phyloP scores from a whole-genome alignment of 1,140 invertebrate genomes.

The Tetraneura akinire region DNA sequence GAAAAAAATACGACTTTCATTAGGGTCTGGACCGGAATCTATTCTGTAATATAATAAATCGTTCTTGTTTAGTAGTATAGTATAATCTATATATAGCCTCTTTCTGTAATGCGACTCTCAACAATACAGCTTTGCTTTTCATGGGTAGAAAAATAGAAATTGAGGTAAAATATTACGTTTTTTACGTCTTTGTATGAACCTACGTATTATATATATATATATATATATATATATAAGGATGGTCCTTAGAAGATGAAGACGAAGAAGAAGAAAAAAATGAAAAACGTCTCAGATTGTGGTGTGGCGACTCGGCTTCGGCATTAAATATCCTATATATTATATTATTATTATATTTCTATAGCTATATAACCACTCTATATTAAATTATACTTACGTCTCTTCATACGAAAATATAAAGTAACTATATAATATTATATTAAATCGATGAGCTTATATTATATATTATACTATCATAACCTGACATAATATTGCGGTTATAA shows the following conservation, averaged over 20 bases:
- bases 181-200: not conserved
- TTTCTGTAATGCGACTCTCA: constrained; percentile 30
- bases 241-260: not conserved
- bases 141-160: constrained; percentile 19
- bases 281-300: not conserved
- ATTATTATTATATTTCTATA: too few relatives aligned
- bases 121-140: constrained; percentile 25
- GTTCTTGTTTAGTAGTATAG: constrained; percentile 14
- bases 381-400: too few relatives aligned
- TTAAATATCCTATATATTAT: constrained; percentile 4
- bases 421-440: not conserved
- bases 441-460: too few relatives aligned
- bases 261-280: constrained; percentile 1
- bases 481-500: too few relatives aligned
- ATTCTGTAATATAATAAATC: constrained; percentile 37
- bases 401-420: not conserved
- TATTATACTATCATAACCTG: too few relatives aligned
- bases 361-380: constrained; percentile 23
- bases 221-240: not conserved
- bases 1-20: constrained; percentile 40
- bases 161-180: constrained; percentile 29
- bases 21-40: constrained; percentile 24
- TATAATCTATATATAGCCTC: too few relatives aligned
- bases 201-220: not conserved
- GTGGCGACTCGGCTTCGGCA: not conserved